Conservation (phyloP, 1,140 invertebrate genomes). For the Steinernema feltiae region DNA sequence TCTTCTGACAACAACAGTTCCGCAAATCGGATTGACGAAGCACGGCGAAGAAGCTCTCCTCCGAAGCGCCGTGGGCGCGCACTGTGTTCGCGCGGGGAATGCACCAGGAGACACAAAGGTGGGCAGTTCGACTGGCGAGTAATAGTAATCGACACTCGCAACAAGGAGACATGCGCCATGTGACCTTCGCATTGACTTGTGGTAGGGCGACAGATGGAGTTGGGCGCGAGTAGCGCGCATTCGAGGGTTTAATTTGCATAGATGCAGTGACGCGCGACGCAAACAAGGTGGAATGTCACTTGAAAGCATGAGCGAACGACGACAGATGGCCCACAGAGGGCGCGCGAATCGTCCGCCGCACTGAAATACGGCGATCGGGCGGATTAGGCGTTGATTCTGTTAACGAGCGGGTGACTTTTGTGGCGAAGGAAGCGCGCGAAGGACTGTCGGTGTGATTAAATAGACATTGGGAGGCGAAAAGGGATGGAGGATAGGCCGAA, state of each 20-base stretch:
- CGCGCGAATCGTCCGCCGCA: background rate
- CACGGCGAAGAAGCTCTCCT: too few relatives aligned
- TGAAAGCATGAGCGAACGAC: background rate
- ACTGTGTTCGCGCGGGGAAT: too few relatives aligned
- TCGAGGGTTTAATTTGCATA: constrained; percentile 9
- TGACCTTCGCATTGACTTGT: background rate
- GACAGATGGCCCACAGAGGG: background rate
- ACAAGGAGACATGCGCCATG: background rate
- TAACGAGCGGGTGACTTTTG: background rate
- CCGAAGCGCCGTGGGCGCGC: too few relatives aligned
- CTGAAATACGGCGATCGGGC: background rate
- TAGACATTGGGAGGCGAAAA: background rate
- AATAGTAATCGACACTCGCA: constrained; percentile 9
- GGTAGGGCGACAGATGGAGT: constrained; percentile 1
- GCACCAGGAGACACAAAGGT: background rate
- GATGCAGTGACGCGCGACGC: background rate
- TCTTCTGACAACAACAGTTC: background rate
- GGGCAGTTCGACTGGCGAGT: background rate
- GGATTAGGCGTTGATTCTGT: background rate
- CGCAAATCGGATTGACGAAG: too few relatives aligned
- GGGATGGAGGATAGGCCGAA: background rate
- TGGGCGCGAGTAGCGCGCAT: too few relatives aligned
- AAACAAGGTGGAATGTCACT: constrained; percentile 4
- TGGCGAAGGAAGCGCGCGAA: too few relatives aligned
- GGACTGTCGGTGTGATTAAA: background rate